Evolutionary conservation across 2,113 vertebrate genomes (phyloP), one percentile per base, ranked within the genome.

Genomic region (Pipa parva): DNA sequence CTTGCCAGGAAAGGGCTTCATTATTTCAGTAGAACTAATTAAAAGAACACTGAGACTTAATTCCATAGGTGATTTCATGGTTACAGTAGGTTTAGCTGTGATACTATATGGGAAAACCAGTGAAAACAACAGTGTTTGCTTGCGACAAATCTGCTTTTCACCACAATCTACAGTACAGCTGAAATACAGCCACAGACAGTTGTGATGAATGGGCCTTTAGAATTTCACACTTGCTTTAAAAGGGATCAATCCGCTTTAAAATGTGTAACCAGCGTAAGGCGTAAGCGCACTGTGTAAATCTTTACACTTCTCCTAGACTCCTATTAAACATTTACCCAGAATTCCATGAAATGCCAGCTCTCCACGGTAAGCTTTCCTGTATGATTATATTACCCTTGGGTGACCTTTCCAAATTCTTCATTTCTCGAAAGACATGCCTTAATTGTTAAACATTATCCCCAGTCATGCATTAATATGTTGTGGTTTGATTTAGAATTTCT

Each of bases 241-340:
- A 58, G 31, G 18, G 27, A 58, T 33, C 29, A 11, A 31, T 22
- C 55, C 12, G 31, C 55, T 36, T 58, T 58, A 37, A 37, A 58
- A 58, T 36, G 21, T 36, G 55, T 58, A 58, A 58, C 31, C 28
- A 20, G 28, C 36, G 55, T 58, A 58, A 58, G 29, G 22, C 29
- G 20, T 58, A 31, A 57, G 20, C 10, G 12, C 12, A 15, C 18
- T 21, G 55, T 58, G 55, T 58, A 36, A 58, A 58, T 58, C n/a
- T 58, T 58, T 31, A 58, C 55, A 58, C 55, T 58, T 29, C 55
- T 36, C 37, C 20, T 58, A 58, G 29, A 29, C 31, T 58, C 55
- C 37, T 58, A 58, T 58, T 58, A 58, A 58, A 58, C 29, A 36
- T 13, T 58, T 58, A 58, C 55, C 55, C 37, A 58, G n/a, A n/a